A percentile compares a stretch with the other conserved stretches of the same genome.
Conservation (phyloP, 2,113 vertebrate genomes). For the Delphinapterus leucas region DNA sequence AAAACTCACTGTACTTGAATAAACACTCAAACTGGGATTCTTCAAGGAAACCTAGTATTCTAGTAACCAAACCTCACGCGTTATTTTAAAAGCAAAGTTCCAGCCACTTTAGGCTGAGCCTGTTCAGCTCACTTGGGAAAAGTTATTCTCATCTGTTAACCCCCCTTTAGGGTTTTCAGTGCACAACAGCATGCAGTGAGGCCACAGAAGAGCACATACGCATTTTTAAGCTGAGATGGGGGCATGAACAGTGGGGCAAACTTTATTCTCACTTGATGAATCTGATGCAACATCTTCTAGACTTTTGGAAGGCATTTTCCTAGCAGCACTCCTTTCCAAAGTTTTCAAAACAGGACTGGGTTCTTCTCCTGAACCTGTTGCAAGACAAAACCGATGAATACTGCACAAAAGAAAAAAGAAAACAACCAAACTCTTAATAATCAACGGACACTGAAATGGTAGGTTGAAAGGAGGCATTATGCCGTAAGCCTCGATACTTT, state of each 20-base stretch:
- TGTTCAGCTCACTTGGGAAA: background rate
- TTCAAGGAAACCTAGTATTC: constrained; percentile 4
- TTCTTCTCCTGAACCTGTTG: constrained; percentile 89
- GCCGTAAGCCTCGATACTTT: background rate
- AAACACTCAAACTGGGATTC: constrained; percentile 7
- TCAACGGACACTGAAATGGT: background rate
- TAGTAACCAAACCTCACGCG: background rate
- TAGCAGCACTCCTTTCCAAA: constrained; percentile 85
- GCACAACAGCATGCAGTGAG: constrained; percentile 51
- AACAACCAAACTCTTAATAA: background rate
- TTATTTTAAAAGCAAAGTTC: constrained; percentile 22
- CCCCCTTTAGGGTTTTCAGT: background rate
- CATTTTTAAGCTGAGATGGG: constrained; percentile 53
- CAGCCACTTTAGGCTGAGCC: background rate
- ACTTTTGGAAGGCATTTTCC: constrained; percentile 90
- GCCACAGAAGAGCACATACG: constrained; percentile 27
- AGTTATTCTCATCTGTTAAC: background rate
- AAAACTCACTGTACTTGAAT: background rate
- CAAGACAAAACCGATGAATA: constrained; percentile 83
- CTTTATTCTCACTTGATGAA: constrained; percentile 88
- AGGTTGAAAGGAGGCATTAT: background rate
- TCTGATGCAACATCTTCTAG: constrained; percentile 90
- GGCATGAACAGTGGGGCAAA: constrained; percentile 68
- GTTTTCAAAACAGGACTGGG: constrained; percentile 82
- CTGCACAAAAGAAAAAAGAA: constrained; percentile 70